Evolutionary conservation across 2,888 invertebrate species (phyloP), one percentile per base, ranked within the genome.

Genomic region (Holacanthella duospinosa): DNA sequence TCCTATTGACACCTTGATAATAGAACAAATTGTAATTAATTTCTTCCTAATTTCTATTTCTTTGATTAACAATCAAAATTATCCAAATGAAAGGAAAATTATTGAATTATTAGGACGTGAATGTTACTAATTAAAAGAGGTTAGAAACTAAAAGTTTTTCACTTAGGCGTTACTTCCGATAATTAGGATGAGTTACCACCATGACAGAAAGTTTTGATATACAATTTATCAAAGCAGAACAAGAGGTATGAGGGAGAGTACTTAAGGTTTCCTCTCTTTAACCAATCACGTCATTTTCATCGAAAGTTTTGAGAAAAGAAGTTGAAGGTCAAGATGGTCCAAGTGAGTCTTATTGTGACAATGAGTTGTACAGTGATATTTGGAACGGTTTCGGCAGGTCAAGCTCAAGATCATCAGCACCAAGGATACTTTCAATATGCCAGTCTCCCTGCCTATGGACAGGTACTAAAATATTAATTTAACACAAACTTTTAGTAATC

Each of bases 351-450:
- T 16, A 21, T 55, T 3, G 25, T 55, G 25, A 26, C 27, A 4
- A 6, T 59, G 4, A 19, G 25, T 44, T n/a, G n/a, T n/a, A n/a
- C n/a, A n/a, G n/a, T n/a, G n/a, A n/a, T n/a, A n/a, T n/a, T n/a
- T n/a, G 59, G 12, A 28, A 28, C 28, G 2, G 26, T 59, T 3
- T 36, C 21, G 19, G 59, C 25, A 4, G 43, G n/a, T 12, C 3
- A 21, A 4, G 58, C 21, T 6, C 27, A 21, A 4, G 59, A 48
- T 26, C 59, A 59, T 44, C 48, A 43, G 12, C 60, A 66, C 27
- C 63, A 74, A 21, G 75, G 75, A 12, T 75, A 74, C 64, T 76
- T 75, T 72, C 75, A 75, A 66, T 77, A 76, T 68, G 75, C 75
- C 21, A 75, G 75, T 63, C 76, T 77, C 2, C 77, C 77, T 19